Conservation (phyloP, 2,888 invertebrate species). For the Nemapogon koenigi region DNA sequence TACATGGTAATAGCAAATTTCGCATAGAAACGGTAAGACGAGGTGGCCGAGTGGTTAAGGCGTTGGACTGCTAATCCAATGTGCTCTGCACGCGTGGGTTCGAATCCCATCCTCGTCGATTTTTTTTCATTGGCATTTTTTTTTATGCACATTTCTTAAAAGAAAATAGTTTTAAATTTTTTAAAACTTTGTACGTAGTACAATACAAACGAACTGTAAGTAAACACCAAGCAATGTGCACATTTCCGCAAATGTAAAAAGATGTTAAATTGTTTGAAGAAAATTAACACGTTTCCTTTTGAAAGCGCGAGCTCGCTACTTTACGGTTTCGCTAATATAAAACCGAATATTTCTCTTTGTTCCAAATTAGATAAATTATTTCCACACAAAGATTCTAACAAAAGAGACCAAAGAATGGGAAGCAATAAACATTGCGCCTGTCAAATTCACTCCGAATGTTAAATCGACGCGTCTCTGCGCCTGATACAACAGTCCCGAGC, state of each 20-base stretch:
- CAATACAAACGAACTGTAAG: too few species aligned
- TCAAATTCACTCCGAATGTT: conserved; percentile 48
- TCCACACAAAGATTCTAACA: conserved; percentile 43
- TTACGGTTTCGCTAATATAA: conserved; percentile 24
- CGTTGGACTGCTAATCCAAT: conserved; percentile 60
- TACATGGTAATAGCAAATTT: too few species aligned
- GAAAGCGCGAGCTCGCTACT: conserved; percentile 9
- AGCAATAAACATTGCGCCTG: conserved; percentile 49
- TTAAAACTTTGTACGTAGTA: too few species aligned
- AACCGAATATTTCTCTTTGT: conserved; percentile 38
- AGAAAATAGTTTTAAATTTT: too few species aligned
- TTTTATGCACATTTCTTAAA: too few species aligned
- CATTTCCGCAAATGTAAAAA: too few species aligned
- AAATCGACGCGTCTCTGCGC: conserved; percentile 34
- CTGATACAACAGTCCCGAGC: too few species aligned
- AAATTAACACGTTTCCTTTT: too few species aligned
- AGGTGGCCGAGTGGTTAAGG: conserved; percentile 67
- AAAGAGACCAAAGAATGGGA: conserved; percentile 34
- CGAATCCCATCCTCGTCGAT: conserved; percentile 26
- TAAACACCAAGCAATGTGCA: too few species aligned
- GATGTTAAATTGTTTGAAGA: too few species aligned
- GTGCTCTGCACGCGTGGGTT: conserved; percentile 29
- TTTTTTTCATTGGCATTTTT: not conserved
- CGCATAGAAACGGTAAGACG: conserved; percentile 26
- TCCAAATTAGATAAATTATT: conserved; percentile 55